These are phyloP conservation scores for Zaprionus davidi DNA, from an alignment of 1,140 invertebrate genomes.

Conservation along the genomic window DNA sequence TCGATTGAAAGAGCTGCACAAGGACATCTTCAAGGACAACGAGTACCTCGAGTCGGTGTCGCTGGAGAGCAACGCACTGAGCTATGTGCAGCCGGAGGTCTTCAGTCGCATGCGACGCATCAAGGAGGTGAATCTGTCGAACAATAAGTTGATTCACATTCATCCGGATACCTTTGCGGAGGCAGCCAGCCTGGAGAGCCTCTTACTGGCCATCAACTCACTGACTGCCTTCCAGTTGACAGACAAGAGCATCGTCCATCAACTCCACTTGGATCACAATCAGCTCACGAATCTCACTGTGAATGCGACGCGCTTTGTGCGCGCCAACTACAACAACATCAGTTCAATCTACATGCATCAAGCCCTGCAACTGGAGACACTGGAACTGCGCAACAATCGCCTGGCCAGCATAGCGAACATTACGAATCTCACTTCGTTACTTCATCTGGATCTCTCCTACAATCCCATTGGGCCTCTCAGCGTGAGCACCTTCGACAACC, in stretches of 20 bases:
- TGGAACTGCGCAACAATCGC: conserved; percentile 64
- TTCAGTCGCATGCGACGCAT: conserved; percentile 70
- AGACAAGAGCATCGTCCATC: conserved; percentile 72
- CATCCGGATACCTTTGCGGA: conserved; percentile 76
- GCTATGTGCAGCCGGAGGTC: conserved; percentile 69
- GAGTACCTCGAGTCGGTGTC: conserved; percentile 67
- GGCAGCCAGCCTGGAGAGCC: conserved; percentile 67
- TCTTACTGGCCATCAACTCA: conserved; percentile 63
- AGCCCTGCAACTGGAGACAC: conserved; percentile 60
- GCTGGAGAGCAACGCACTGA: conserved; percentile 68
- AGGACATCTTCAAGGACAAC: conserved; percentile 76
- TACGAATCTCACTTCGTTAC: conserved; percentile 62
- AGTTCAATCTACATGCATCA: conserved; percentile 57
- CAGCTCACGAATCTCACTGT: conserved; percentile 68
- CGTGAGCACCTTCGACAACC: conserved; percentile 71
- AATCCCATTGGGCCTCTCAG: conserved; percentile 75
- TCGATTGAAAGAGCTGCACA: conserved; percentile 58
- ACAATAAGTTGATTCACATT: conserved; percentile 59
- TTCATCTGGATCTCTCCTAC: conserved; percentile 68
- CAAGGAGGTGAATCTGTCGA: conserved; percentile 71
- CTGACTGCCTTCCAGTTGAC: conserved; percentile 59
- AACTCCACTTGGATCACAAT: conserved; percentile 73
- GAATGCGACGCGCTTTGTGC: conserved; percentile 70
- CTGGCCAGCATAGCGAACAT: conserved; percentile 69
- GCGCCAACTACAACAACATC: conserved; percentile 75